phyloP scores from a whole-genome alignment of 2,797 vertebrate genomes.

The Emys orbicularis region DNA sequence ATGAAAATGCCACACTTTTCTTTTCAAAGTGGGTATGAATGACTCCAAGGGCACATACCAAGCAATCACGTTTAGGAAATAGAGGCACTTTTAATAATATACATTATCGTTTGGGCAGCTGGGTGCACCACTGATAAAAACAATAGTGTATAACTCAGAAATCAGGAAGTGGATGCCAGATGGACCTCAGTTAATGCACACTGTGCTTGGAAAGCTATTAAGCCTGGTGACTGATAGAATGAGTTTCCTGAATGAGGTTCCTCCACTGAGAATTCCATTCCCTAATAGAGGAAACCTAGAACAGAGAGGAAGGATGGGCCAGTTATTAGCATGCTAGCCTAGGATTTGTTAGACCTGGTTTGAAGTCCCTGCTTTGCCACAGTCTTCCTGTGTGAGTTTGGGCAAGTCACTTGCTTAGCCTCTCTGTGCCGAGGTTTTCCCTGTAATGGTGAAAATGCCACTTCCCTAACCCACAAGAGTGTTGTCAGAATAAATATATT shows the following conservation, averaged over 20 bases:
- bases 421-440: background rate
- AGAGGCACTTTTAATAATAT: background rate
- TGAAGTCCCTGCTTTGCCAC: constrained; percentile 3
- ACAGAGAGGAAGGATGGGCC: background rate
- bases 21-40: background rate
- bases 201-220: constrained; percentile 29
- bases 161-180: constrained; percentile 44
- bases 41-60: background rate
- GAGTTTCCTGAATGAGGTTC: background rate
- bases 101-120: background rate
- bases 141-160: background rate
- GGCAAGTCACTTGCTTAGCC: background rate
- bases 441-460: background rate
- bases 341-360: background rate
- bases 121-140: background rate
- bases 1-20: background rate
- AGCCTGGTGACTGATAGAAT: constrained; percentile 12
- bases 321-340: background rate
- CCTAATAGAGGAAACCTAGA: background rate
- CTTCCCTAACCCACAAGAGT: background rate
- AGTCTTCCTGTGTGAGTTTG: background rate
- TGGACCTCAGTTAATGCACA: constrained; percentile 34
- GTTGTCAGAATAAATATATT: background rate
- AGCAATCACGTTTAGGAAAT: background rate
- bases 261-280: background rate